Evolutionary conservation across 2,888 invertebrate species (phyloP), one percentile per base, ranked within the genome.

Genomic region (Stenchaetothrips biformis): DNA sequence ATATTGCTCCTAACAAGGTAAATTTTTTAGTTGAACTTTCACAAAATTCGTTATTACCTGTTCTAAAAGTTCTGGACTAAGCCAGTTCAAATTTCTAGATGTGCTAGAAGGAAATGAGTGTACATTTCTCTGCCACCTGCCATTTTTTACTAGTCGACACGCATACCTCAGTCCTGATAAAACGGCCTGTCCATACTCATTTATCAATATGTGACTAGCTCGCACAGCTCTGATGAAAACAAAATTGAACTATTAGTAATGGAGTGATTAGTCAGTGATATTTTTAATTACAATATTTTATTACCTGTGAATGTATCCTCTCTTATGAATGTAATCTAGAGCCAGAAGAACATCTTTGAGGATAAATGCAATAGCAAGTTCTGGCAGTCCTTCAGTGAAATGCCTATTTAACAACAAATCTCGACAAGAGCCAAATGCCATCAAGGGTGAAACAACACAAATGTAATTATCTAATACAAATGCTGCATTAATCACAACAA

Each of bases 61-160:
- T 87, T 95, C 94, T 74, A 98, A 87, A 13, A 97, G 88, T 86
- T 98, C 97, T 0, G 97, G 97, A 84, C 97, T 96, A 18, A 96
- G 89, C 96, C 97, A 98, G 87, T 95, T 94, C 7, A 97, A 88
- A 85, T 93, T 93, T 82, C 90, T 89, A 48, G 90, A 88, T 81
- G 93, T 92, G 2, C 91, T 90, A 0, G 91, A 89, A 0, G 95
- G 95, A 86, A 95, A 92, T 77, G 92, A 92, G 87, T 95, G 94
- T 49, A 96, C 89, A 37, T 89, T 90, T 82, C 88, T 89, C 84
- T 91, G 91, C 85, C 93, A 89, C 83, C 90, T 90, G 2, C 95
- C 96, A 84, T 93, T 91, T 82, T 90, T 88, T 83, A 94, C 88
- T 83, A 94, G 90, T 81, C 91, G 91, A 81, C 92, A 94, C 6